phyloP scores from a whole-genome alignment of 2,888 invertebrate species.

The Brachylomia viminalis region DNA sequence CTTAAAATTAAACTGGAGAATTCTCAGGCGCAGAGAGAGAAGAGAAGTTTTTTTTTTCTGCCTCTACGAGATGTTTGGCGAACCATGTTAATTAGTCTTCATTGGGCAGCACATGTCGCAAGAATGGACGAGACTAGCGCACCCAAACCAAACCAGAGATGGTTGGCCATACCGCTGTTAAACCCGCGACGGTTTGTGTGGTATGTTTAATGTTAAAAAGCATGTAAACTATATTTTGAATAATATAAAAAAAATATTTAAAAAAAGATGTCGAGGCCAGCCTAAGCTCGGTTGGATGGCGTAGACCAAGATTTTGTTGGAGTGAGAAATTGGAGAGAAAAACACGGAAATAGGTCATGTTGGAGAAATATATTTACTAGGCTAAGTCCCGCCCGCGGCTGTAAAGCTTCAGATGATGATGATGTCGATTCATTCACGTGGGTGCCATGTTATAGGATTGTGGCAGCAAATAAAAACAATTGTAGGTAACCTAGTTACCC shows the following conservation, averaged over 20 bases:
- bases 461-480: no score
- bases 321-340: neutral
- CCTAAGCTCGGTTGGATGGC: neutral
- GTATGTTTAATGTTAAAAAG: no score
- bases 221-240: no score
- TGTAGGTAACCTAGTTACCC: no score
- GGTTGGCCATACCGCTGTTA: no score
- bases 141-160: neutral
- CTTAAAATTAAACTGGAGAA: neutral
- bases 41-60: no score
- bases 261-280: neutral
- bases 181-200: no score
- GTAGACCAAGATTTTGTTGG: neutral
- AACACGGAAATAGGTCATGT: neutral
- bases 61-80: neutral
- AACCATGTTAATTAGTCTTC: neutral
- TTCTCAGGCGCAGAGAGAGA: neutral
- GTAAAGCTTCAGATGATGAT: neutral
- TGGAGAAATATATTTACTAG: neutral
- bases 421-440: neutral
- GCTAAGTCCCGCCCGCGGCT: neutral
- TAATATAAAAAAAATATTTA: no score
- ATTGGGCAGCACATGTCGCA: neutral
- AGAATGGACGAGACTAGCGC: neutral
- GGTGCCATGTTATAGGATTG: neutral